These are phyloP conservation scores for Probaryconus sp. DNA, from an alignment of 1,140 invertebrate genomes.

Conservation along the genomic window DNA sequence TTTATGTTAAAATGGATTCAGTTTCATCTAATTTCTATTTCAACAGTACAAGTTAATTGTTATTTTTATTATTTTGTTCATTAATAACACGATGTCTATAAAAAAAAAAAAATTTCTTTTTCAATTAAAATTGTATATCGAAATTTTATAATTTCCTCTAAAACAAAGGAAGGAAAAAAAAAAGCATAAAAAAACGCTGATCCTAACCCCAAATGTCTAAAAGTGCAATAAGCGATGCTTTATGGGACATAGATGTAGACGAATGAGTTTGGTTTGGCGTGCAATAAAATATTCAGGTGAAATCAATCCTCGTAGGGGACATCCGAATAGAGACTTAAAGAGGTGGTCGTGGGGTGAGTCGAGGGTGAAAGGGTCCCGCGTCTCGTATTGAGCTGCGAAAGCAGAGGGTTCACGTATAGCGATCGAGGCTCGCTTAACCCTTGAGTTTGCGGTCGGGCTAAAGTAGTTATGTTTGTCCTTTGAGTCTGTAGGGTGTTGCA, in stretches of 20 bases:
- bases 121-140: too few species aligned
- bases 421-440: conserved; percentile 76
- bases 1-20: too few species aligned
- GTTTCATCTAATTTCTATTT: too few species aligned
- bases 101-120: too few species aligned
- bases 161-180: too few species aligned
- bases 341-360: conserved; percentile 25
- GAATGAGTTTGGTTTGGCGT: conserved; percentile 37
- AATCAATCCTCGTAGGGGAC: conserved; percentile 72
- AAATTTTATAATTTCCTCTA: too few species aligned
- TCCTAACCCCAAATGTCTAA: too few species aligned
- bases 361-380: conserved; percentile 48
- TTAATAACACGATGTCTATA: too few species aligned
- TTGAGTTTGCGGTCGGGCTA: conserved; percentile 76
- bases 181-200: too few species aligned
- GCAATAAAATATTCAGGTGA: conserved; percentile 77
- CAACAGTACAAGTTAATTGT: too few species aligned
- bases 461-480: conserved; percentile 79
- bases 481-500: conserved; percentile 71
- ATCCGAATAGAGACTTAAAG: conserved; percentile 36
- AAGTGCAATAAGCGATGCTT: conserved; percentile 34
- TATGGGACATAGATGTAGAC: neutral
- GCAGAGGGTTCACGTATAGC: conserved; percentile 68
- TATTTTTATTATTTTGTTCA: too few species aligned
- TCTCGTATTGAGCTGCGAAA: conserved; percentile 61